Conservation (phyloP, 2,888 invertebrate genomes). For the Amphipoea lucens region DNA sequence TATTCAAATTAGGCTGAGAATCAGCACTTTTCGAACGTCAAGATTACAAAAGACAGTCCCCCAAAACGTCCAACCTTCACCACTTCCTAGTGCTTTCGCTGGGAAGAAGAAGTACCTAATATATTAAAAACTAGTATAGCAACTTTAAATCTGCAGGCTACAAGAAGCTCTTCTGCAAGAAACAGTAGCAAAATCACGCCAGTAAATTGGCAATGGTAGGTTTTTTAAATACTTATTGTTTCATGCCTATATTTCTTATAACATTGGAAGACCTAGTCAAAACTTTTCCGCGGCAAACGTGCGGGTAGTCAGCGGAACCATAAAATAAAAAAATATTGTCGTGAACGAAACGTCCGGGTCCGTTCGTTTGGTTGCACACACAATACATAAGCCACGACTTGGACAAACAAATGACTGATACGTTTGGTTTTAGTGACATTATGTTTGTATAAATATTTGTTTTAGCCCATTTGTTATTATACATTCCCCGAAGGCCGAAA, state of each 20-base stretch:
- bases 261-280: slow-evolving; percentile 8
- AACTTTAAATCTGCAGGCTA: not conserved
- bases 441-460: slow-evolving; percentile 12
- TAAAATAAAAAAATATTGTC: slow-evolving; percentile 10
- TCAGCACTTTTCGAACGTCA: too few species aligned
- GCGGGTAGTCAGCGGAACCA: slow-evolving; percentile 1
- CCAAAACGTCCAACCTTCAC: too few species aligned
- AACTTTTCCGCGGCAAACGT: slow-evolving; percentile 19
- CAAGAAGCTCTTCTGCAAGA: not conserved
- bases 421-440: slow-evolving; percentile 16
- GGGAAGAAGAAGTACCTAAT: too few species aligned
- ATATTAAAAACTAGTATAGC: too few species aligned
- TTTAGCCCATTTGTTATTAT: not conserved
- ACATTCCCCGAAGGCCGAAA: not conserved
- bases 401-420: slow-evolving; percentile 32
- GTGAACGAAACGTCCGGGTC: not conserved
- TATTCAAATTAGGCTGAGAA: too few species aligned
- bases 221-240: slow-evolving; percentile 7
- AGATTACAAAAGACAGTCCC: too few species aligned
- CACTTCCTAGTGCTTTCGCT: too few species aligned
- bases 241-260: not conserved
- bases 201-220: not conserved
- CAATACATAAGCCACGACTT: slow-evolving; percentile 23
- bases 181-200: not conserved
- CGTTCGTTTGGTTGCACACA: slow-evolving; percentile 16